A percentile compares a stretch with the other conserved stretches of the same genome.
Evolutionary conservation across 1,140 invertebrate species (phyloP).

Genomic region (Oryzaephilus surinamensis): DNA sequence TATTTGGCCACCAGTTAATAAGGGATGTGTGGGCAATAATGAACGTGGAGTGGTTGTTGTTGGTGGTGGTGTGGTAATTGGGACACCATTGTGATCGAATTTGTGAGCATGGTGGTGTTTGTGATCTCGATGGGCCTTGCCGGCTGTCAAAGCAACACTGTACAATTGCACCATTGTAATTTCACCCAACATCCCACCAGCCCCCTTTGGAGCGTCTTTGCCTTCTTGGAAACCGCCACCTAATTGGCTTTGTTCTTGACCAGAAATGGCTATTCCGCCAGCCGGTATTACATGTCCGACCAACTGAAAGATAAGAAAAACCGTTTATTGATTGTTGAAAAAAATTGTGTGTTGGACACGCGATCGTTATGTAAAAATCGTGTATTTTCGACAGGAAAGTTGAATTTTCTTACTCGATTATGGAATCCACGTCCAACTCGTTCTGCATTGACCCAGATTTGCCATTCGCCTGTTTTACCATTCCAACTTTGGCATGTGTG

Average conservation of each 20-base stretch:
- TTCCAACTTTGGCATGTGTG: slow-evolving; percentile 79
- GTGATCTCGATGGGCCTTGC: slow-evolving; percentile 72
- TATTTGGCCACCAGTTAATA: slow-evolving; percentile 57
- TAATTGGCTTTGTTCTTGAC: slow-evolving; percentile 54
- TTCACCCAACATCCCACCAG: slow-evolving; percentile 61
- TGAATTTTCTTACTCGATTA: slow-evolving; percentile 62
- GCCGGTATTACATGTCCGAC: slow-evolving; percentile 66
- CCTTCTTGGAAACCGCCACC: slow-evolving; percentile 48
- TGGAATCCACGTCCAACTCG: slow-evolving; percentile 71
- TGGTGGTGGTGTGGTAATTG: slow-evolving; percentile 48
- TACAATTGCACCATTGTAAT: slow-evolving; percentile 69
- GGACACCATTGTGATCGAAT: slow-evolving; percentile 60
- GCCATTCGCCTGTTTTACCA: slow-evolving; percentile 75
- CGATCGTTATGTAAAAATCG: no score
- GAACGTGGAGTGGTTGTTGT: slow-evolving; percentile 39
- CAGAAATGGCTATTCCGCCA: slow-evolving; percentile 59
- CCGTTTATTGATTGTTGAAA: not conserved
- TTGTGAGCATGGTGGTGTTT: slow-evolving; percentile 74
- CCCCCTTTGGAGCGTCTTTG: slow-evolving; percentile 41
- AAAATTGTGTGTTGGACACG: no score
- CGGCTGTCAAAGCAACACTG: slow-evolving; percentile 63
- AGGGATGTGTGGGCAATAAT: slow-evolving; percentile 45
- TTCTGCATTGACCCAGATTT: slow-evolving; percentile 74
- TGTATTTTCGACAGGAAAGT: not conserved
- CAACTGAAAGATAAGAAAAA: no score